Base-by-base conservation (phyloP, 1,140 invertebrate genomes). In the Drosophila kanapiae region DNA sequence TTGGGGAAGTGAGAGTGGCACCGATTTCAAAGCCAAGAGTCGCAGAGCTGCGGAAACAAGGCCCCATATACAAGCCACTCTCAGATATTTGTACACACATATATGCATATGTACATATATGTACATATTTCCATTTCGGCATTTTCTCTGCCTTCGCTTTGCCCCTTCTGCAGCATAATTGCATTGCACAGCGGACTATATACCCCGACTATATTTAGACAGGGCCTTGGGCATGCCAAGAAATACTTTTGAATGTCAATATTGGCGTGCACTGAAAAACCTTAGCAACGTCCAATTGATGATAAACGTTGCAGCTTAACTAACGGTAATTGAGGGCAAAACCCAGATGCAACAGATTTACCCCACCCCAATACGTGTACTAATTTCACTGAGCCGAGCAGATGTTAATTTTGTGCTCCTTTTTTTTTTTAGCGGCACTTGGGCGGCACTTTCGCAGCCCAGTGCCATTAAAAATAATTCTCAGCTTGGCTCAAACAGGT, bases 241-340 rank as follows among this genome's bases (percentile, higher is more conserved):
- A 67, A 67, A 62, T n/a, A 69, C 69, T 60, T 72, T 74, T 72
- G 70, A 74, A 74, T 74, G 70, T 54, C 70, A 74, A 72, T 74
- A 74, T 60, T 72, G 68, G 63, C 63, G 65, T 35, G 35, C 47
- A 31, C 45, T 14, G 64, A 27, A 68, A 59, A 58, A 59, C 67
- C 68, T 37, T 60, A 40, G 18, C 45, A 38, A 56, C 53, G 45
- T 51, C 7, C 37, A 74, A 74, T 42, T 70, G 67, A 72, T 59
- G 53, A 72, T 59, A 72, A 74, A 51, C 37, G 38, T 5, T 49
- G 45, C 23, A 42, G 61, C 61, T 49, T 67, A 71, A 72, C 35
- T 49, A 38, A 35, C 69, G 67, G 67, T 51, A 74, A 74, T 72
- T 74, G 54, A 3, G 9, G 13, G 51, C 37, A 29, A 33, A 23